A percentile compares a stretch with the other conserved stretches of the same genome.
phyloP scores from a whole-genome alignment of 2,113 vertebrate species.

The Rhinopomastus cyanomelas region DNA sequence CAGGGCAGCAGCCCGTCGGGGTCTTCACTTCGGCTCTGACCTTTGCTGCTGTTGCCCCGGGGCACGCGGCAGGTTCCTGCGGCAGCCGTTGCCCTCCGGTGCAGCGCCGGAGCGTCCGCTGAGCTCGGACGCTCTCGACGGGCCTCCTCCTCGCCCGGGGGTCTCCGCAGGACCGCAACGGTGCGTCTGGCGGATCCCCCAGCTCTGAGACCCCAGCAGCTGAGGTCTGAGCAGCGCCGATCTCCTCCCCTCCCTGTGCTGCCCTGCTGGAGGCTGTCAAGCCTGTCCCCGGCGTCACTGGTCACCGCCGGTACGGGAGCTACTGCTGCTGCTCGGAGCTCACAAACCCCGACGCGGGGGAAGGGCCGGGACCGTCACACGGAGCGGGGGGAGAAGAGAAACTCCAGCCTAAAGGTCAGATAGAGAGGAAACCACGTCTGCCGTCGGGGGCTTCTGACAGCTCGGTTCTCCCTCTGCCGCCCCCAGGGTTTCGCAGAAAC shows the following conservation, averaged over 20 bases:
- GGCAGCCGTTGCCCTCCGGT: neutral
- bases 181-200: neutral
- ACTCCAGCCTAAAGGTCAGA: neutral
- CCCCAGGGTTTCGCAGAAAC: neutral
- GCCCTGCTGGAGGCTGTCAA: neutral
- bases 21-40: neutral
- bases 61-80: rapidly evolving
- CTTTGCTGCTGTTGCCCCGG: neutral
- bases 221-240: neutral
- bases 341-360: neutral
- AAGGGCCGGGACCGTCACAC: rapidly evolving
- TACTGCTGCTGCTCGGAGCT: neutral
- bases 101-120: neutral
- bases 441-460: neutral
- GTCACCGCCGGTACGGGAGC: neutral
- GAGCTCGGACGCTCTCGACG: neutral
- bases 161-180: neutral
- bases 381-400: neutral
- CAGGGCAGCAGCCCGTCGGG: neutral
- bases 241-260: rapidly evolving
- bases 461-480: neutral
- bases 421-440: neutral
- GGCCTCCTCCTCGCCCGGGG: neutral
- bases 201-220: rapidly evolving
- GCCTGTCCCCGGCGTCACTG: rapidly evolving